Evolutionary conservation across 2,888 invertebrate genomes (phyloP), one percentile per base, ranked within the genome.

Genomic region (Mylabris sibirica): DNA sequence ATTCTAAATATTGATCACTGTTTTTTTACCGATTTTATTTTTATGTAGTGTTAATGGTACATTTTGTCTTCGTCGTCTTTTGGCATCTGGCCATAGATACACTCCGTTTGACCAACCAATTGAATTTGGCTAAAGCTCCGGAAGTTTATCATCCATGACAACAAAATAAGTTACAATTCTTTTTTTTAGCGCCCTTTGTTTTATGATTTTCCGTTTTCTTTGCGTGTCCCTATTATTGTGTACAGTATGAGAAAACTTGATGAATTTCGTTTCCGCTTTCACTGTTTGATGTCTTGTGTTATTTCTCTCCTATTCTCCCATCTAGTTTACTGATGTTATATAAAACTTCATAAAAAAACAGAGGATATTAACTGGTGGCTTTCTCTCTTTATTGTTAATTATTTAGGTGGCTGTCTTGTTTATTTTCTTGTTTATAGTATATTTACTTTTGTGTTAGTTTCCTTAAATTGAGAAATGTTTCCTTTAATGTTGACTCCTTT

Each of bases 141-240:
- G 53, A 53, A 53, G 53, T 53, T 53, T 53, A 53, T 53, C 53
- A 53, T 53, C 53, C 53, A 53, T 53, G 53, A 53, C 24, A 53
- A 53, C 53, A 53, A 53, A 53, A 53, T 53, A 53, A 53, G 53
- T 53, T 53, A 53, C 53, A 53, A 53, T 53, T 12, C 22, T 6
- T 9, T 53, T 53, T 53, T 53, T 8, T 53, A 53, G 49, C 20
- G 22, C 49, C 49, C 14, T 53, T 53, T 22, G 22, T 53, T 53
- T 14, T 12, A 53, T 53, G 22, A 22, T 22, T 53, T 53, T 53
- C 49, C 11, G 49, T 53, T 53, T 22, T 20, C 49, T 53, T 53
- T 22, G 22, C 49, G 22, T 53, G 22, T 53, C 1, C 22, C 22
- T 53, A 22, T 53, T 53, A 53, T 11, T 53, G 22, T 20, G 22